These are phyloP conservation scores for Stenotaenia linearis DNA, from an alignment of 2,888 invertebrate genomes.

Conservation along the genomic window DNA sequence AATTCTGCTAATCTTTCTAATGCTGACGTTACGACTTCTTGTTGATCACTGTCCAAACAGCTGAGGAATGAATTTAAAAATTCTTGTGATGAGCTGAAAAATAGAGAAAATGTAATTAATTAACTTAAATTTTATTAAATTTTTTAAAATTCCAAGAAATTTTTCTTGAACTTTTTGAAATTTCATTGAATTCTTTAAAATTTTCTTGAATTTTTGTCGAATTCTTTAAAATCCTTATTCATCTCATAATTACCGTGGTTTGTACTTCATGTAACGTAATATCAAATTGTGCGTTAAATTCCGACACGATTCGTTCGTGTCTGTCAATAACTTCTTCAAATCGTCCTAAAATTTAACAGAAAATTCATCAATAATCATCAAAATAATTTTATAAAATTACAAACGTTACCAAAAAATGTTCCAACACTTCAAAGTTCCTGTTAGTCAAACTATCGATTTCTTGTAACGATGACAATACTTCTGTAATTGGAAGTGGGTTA, in stretches of 20 bases:
- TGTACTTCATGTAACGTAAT: conserved; percentile 63
- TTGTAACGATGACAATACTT: conserved; percentile 60
- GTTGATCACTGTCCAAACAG: conserved; percentile 71
- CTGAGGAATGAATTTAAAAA: conserved; percentile 72
- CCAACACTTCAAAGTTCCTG: neutral
- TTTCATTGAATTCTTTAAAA: no score
- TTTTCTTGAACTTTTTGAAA: no score
- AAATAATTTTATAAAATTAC: no score
- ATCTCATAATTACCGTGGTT: no score
- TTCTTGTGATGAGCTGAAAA: conserved; percentile 49
- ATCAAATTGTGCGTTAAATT: conserved; percentile 66
- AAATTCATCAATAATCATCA: no score
- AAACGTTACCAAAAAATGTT: no score
- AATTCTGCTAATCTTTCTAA: conserved; percentile 79
- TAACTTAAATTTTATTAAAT: no score
- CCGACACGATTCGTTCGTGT: conserved; percentile 59
- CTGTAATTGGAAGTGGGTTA: no score
- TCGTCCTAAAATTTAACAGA: conserved; percentile 53
- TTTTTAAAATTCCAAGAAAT: no score
- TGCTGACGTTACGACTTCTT: conserved; percentile 70
- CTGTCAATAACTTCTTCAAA: conserved; percentile 54
- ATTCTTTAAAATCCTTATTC: no score
- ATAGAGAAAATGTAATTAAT: no score
- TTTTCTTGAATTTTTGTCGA: no score
- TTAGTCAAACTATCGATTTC: conserved; percentile 68